Percentiles rank a stretch among this genome's conserved stretches.
Evolutionary conservation across 2,113 vertebrate species (phyloP).

Genomic region (Pantherophis guttatus): DNA sequence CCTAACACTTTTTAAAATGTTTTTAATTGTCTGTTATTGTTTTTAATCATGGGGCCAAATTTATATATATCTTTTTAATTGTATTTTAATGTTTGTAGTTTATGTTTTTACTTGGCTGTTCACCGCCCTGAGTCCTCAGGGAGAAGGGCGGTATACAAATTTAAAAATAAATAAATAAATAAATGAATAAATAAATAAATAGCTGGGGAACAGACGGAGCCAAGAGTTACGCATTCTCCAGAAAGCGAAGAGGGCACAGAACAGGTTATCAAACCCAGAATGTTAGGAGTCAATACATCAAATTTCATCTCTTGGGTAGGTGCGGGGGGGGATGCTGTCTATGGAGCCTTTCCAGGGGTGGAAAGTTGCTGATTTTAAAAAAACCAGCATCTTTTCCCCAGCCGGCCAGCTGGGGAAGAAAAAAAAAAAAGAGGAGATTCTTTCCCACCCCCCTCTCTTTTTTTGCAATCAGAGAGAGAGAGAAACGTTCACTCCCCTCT

Average conservation of each 20-base stretch:
- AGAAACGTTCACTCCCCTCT: neutral
- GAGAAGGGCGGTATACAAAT: too few relatives aligned
- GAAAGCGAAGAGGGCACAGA: neutral
- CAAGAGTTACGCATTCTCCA: neutral
- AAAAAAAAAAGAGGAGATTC: neutral
- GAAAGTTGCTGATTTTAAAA: neutral
- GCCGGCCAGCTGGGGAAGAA: neutral
- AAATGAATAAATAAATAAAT: too few relatives aligned
- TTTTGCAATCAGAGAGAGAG: conserved; percentile 19
- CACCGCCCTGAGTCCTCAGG: too few relatives aligned
- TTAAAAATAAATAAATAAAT: too few relatives aligned
- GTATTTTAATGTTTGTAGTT: too few relatives aligned
- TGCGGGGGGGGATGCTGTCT: neutral
- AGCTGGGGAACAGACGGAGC: neutral
- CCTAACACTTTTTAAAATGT: too few relatives aligned
- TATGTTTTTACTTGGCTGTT: too few relatives aligned
- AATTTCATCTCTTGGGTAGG: accelerated
- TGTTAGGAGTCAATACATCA: neutral
- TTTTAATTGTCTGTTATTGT: too few relatives aligned
- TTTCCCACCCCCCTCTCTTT: neutral
- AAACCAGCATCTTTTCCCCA: neutral
- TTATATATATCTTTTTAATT: too few relatives aligned
- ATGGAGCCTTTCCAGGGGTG: neutral
- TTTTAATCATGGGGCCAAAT: too few relatives aligned
- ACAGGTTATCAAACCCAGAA: neutral